A percentile compares a stretch with the other conserved stretches of the same genome.
These are phyloP conservation scores for Temnothorax curvispinosus DNA, from an alignment of 1,140 invertebrate species.

Conservation along the genomic window DNA sequence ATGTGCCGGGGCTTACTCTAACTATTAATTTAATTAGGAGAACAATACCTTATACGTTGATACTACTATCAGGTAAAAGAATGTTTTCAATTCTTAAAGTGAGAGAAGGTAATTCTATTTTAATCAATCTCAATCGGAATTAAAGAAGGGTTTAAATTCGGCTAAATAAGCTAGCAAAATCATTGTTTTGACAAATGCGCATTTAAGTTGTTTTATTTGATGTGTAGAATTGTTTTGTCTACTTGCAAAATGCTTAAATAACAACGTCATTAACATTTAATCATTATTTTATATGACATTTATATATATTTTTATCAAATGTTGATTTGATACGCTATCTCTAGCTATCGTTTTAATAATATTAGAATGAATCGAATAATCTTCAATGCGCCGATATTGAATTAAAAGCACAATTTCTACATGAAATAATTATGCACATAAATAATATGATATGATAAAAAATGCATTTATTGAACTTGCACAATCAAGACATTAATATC, in stretches of 20 bases:
- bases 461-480: background rate
- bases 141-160: background rate
- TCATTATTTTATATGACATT: background rate
- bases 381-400: background rate
- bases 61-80: conserved; percentile 18
- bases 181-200: background rate
- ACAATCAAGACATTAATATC: conserved; percentile 25
- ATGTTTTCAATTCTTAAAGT: background rate
- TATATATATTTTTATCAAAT: background rate
- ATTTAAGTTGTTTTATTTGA: background rate
- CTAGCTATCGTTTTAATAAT: background rate
- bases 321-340: background rate
- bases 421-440: background rate
- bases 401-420: background rate
- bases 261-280: background rate
- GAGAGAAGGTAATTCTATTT: background rate
- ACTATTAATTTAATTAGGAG: conserved; percentile 82
- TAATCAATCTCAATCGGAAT: background rate
- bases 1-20: conserved; percentile 75
- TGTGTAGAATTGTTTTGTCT: background rate
- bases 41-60: conserved; percentile 79
- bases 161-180: background rate
- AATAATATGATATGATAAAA: background rate
- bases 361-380: conserved; percentile 5
- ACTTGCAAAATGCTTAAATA: background rate